Conservation (phyloP, 2,888 invertebrate species). For the Tromatobia lineatoria region DNA sequence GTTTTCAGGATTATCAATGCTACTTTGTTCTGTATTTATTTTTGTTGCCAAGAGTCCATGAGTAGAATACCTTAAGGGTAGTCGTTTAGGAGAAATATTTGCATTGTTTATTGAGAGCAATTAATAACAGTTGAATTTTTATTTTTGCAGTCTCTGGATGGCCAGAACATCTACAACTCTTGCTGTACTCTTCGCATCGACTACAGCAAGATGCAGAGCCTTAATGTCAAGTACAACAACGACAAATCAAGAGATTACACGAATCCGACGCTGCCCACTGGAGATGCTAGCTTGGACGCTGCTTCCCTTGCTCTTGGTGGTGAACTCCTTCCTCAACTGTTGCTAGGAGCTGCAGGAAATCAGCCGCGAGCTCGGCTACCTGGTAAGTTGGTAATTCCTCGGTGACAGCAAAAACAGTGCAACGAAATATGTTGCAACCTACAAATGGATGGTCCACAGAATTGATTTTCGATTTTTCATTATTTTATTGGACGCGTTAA, state of each 20-base stretch:
- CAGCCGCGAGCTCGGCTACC: slow-evolving; percentile 84
- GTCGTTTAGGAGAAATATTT: background rate
- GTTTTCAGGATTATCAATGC: too few species aligned
- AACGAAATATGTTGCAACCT: background rate
- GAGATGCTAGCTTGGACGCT: slow-evolving; percentile 91
- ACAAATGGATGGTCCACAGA: slow-evolving; percentile 46
- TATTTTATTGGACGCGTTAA: slow-evolving; percentile 18
- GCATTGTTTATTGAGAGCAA: background rate
- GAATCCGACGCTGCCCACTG: slow-evolving; percentile 98
- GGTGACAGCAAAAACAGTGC: background rate
- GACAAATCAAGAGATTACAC: slow-evolving; percentile 99
- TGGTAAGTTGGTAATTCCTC: slow-evolving; percentile 77
- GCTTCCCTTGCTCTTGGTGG: slow-evolving; percentile 89
- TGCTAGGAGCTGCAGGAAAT: slow-evolving; percentile 86
- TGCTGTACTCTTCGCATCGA: slow-evolving; percentile 99
- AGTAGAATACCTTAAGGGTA: background rate
- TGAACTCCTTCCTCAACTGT: slow-evolving; percentile 88
- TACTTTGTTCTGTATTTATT: too few species aligned
- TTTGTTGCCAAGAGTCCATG: background rate
- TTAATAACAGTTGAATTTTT: slow-evolving; percentile 10
- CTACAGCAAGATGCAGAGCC: slow-evolving; percentile 98
- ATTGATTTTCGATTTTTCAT: slow-evolving; percentile 51
- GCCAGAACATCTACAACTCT: slow-evolving; percentile 99
- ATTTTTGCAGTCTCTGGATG: slow-evolving; percentile 93
- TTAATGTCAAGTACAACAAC: slow-evolving; percentile 99